Percentiles rank a stretch among this genome's conserved stretches.
phyloP scores from a whole-genome alignment of 2,797 vertebrate genomes.

The Melanotaenia maccullochi region DNA sequence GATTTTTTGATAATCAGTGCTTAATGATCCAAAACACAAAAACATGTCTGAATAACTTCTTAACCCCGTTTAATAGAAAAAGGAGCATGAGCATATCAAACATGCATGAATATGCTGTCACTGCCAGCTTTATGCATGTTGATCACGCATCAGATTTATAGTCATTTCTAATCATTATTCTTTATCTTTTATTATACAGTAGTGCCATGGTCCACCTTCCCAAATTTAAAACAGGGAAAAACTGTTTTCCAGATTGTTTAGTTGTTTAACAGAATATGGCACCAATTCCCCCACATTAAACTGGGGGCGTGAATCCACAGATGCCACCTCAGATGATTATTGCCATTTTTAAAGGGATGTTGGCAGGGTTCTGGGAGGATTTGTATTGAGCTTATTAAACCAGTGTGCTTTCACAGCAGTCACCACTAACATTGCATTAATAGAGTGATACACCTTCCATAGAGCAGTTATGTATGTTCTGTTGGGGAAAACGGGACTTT shows the following conservation, averaged over 20 bases:
- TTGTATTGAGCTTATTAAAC: slow-evolving; percentile 64
- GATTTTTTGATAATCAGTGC: slow-evolving; percentile 44
- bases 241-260: slow-evolving; percentile 59
- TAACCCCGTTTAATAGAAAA: background rate
- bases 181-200: slow-evolving; percentile 13
- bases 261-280: slow-evolving; percentile 59
- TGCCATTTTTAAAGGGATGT: slow-evolving; percentile 60
- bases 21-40: slow-evolving; percentile 28
- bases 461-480: background rate
- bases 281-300: slow-evolving; percentile 57
- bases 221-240: slow-evolving; percentile 44
- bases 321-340: slow-evolving; percentile 70
- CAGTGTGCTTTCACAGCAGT: slow-evolving; percentile 46
- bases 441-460: slow-evolving; percentile 9
- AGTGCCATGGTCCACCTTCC: slow-evolving; percentile 29
- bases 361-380: slow-evolving; percentile 63
- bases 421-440: slow-evolving; percentile 20
- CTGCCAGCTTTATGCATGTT: background rate
- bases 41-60: background rate
- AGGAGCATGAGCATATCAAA: background rate
- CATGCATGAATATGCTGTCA: background rate
- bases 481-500: slow-evolving; percentile 1
- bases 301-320: slow-evolving; percentile 62
- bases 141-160: slow-evolving; percentile 9
- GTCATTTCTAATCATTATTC: slow-evolving; percentile 19